A percentile compares a stretch with the other conserved stretches of the same genome.
These are phyloP conservation scores for Musca domestica DNA, from an alignment of 1,140 invertebrate genomes.

Conservation along the genomic window DNA sequence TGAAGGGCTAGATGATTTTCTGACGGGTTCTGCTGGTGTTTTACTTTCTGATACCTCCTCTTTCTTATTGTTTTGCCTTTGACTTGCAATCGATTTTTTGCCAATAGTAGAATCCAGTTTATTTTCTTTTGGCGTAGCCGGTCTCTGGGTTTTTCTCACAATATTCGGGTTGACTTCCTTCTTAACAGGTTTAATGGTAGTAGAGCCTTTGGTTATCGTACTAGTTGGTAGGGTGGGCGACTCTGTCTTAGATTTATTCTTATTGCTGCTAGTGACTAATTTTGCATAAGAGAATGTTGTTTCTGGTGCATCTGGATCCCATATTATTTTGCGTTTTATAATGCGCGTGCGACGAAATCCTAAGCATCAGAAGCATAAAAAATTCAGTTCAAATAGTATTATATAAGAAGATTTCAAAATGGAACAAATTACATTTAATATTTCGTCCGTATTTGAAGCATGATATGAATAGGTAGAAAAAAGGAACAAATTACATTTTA, in stretches of 20 bases:
- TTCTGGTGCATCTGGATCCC: slow-evolving; percentile 66
- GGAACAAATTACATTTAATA: slow-evolving; percentile 28
- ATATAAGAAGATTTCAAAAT: slow-evolving; percentile 11
- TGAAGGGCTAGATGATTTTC: neutral
- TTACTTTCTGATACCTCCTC: neutral
- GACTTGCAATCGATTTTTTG: neutral
- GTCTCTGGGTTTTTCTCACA: slow-evolving; percentile 28
- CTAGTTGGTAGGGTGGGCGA: neutral
- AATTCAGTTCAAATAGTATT: neutral
- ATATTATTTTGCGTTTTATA: slow-evolving; percentile 68
- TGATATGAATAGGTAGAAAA: no score
- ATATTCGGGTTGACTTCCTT: neutral
- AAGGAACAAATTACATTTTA: no score
- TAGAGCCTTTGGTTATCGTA: slow-evolving; percentile 6
- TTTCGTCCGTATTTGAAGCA: no score
- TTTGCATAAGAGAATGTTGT: slow-evolving; percentile 53
- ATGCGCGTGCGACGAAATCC: slow-evolving; percentile 53
- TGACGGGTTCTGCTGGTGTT: neutral
- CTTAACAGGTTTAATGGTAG: slow-evolving; percentile 1
- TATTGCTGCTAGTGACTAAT: slow-evolving; percentile 27
- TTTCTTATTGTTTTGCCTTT: slow-evolving; percentile 3
- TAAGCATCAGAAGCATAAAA: neutral
- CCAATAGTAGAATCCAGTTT: neutral
- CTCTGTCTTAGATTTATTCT: slow-evolving; percentile 27
- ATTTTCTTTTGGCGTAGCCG: slow-evolving; percentile 34